Evolutionary conservation across 2,888 invertebrate genomes (phyloP).

Genomic region (Nomada goodeniana): DNA sequence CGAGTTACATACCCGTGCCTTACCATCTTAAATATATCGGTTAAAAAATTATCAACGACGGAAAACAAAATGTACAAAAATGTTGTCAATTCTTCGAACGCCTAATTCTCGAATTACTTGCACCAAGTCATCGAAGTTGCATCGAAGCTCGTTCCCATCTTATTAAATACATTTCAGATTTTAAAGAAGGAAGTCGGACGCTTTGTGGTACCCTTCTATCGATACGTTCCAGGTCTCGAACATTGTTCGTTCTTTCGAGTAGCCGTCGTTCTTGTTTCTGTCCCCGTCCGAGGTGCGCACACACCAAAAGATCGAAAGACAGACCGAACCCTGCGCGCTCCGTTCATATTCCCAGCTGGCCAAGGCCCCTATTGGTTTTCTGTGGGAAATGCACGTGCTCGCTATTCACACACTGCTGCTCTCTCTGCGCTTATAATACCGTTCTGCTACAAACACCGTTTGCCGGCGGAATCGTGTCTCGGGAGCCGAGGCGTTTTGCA

Average conservation of each 20-base stretch:
- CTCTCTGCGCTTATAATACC: slow-evolving; percentile 65
- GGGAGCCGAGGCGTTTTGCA: slow-evolving; percentile 48
- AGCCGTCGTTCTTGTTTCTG: slow-evolving; percentile 45
- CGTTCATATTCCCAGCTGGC: slow-evolving; percentile 85
- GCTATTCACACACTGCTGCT: slow-evolving; percentile 76
- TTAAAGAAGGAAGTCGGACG: slow-evolving; percentile 29
- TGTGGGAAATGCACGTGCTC: slow-evolving; percentile 84
- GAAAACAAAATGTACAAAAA: not conserved
- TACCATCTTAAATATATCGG: not conserved
- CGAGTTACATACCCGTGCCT: too few species aligned
- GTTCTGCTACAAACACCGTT: slow-evolving; percentile 65
- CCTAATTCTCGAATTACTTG: slow-evolving; percentile 21
- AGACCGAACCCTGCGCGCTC: slow-evolving; percentile 84
- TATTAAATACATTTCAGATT: slow-evolving; percentile 15
- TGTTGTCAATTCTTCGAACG: not conserved
- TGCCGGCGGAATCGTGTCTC: slow-evolving; percentile 53
- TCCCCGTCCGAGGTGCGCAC: slow-evolving; percentile 53
- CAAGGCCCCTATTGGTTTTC: slow-evolving; percentile 81
- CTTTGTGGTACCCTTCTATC: slow-evolving; percentile 50
- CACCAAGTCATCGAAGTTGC: not conserved
- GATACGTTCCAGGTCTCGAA: slow-evolving; percentile 43
- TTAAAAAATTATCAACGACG: not conserved
- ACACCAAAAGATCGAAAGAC: slow-evolving; percentile 60
- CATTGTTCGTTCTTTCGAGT: slow-evolving; percentile 54
- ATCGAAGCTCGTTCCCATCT: not conserved